Evolutionary conservation across 2,113 vertebrate genomes (phyloP), one percentile per base, ranked within the genome.

Genomic region (Festucalex cinctus): DNA sequence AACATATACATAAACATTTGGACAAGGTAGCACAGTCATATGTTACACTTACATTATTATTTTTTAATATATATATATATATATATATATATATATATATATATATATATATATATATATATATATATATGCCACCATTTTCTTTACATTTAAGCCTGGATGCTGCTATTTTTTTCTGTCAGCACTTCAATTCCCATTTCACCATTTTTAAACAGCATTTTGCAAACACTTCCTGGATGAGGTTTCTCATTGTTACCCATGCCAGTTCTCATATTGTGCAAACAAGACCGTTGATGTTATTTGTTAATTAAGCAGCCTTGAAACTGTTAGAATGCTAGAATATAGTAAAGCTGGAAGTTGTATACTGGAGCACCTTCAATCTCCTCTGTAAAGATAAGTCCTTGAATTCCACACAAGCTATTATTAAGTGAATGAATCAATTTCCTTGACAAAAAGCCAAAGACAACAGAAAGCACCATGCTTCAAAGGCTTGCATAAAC

Each of bases 401-500:
- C 8, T 57, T 54, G 14, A 9, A 66, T 61, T 24, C 10, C 19
- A 60, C 6, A 46, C n/a, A 28, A 22, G 39, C 26, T 51, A 1
- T 61, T 22, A 39, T 61, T 22, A 39, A 26, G 6, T 57, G 6
- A 35, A n/a, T 54, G 1, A 20, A 63, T n/a, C 35, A 35, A 60
- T 63, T 72, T 57, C 60, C 28, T 65, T 46, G 36, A 22, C 1
- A 44, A 58, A 60, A 20, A 20, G 1, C 32, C 60, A 63, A 48
- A 57, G 6, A 51, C 3, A 68, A 58, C 1, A 22, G 24, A n/a
- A 58, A 0, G 0, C 35, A 62, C 66, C n/a, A 6, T 41, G 73
- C 83, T 87, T 87, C 80, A 83, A n/a, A 69, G 17, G 35, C 8
- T 57, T 51, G 65, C 22, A 62, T 16, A 62, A 32, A 61, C 51